phyloP scores from a whole-genome alignment of 2,888 invertebrate species.

The Acanthosoma haemorrhoidale region DNA sequence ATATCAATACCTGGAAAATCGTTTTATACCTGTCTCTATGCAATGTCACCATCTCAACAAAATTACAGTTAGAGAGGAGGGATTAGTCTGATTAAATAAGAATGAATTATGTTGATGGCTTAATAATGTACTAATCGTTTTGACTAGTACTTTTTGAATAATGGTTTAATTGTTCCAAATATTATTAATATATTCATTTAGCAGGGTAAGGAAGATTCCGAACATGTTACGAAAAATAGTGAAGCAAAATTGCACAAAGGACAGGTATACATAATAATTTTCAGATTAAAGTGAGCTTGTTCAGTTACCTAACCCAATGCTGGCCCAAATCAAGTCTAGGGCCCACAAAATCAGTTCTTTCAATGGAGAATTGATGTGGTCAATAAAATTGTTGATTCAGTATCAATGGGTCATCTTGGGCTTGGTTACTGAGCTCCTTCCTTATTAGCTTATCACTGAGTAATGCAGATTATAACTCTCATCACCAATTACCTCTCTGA shows the following conservation, averaged over 20 bases:
- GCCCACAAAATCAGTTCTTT: not conserved
- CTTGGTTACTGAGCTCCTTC: slow-evolving; percentile 6
- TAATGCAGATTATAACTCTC: not conserved
- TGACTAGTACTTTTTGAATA: not conserved
- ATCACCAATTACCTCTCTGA: not conserved
- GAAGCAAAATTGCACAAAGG: slow-evolving; percentile 12
- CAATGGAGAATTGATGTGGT: not conserved
- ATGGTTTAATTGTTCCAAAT: not conserved
- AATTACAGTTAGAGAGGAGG: not conserved
- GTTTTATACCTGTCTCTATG: not conserved
- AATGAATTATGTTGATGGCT: not conserved
- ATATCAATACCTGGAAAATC: not conserved
- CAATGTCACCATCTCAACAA: slow-evolving; percentile 14
- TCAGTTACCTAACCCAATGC: not conserved
- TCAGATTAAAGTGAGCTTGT: not conserved
- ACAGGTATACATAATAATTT: slow-evolving; percentile 12
- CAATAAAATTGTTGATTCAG: not conserved
- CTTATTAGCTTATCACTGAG: not conserved
- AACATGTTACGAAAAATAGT: slow-evolving; percentile 1
- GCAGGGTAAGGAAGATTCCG: slow-evolving; percentile 10
- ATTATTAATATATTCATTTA: slow-evolving; percentile 11
- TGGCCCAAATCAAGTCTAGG: not conserved
- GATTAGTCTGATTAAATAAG: too few relatives aligned
- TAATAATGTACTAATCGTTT: not conserved
- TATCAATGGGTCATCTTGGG: not conserved